Base-by-base conservation (phyloP, 2,113 vertebrate genomes). In the Phocoena phocoena region DNA sequence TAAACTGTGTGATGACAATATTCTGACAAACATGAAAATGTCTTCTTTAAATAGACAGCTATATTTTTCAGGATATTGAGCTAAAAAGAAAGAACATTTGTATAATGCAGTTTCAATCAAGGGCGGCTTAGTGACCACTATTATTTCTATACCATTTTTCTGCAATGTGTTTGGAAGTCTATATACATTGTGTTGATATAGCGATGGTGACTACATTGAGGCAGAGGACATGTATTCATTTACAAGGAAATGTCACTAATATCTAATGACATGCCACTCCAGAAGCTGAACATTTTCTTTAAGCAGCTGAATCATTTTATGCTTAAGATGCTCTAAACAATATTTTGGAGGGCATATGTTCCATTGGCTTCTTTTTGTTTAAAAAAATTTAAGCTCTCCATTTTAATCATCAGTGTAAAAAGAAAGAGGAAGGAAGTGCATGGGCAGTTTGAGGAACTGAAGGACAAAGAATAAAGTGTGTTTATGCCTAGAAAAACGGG, bases 21-120 rank as follows among this genome's bases (percentile, higher is more conserved):
- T 98, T 93, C 97, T 97, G 94, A 97, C 97, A 98, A 98, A 97
- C 1, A 96, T 38, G 81, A 95, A 98, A 98, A 98, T 97, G 73
- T 98, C 88, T 98, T 95, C 96, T 97, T 98, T 97, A 98, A 98
- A 98, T 97, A 98, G 98, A 98, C 94, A 98, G 89, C 38, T 93
- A 97, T 96, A 96, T 97, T 98, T 98, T 97, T 96, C 85, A 97
- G 93, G 60, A 97, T 98, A 98, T 92, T 98, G 97, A 96, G 96
- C 58, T 94, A 38, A 98, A 98, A 93, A 83, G 65, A 96, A 6
- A 79, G 80, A 96, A 95, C 93, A 97, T 10, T 12, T 62, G 60
- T 33, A 97, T 96, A 96, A 97, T 93, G 44, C 71, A 98, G 90
- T 97, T 98, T 98, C 87, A 98, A 88, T 90, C 50, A 80, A 80